Base-by-base conservation (phyloP, 1,140 invertebrate genomes). In the Pogonognathellus flavescens region DNA sequence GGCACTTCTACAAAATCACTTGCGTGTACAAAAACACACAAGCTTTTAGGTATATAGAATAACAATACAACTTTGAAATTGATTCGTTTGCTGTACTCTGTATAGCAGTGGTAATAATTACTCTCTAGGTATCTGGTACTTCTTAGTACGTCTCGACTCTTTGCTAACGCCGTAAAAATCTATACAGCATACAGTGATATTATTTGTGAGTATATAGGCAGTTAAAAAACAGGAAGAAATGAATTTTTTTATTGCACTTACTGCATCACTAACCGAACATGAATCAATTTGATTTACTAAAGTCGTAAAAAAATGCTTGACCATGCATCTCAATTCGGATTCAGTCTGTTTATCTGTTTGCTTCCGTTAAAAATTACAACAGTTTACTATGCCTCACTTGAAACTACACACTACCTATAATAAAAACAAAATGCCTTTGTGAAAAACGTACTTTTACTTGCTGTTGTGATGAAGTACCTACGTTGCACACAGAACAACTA, bases 241-340 rank as follows among this genome's bases (percentile, higher is more conserved):
- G 70, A 76, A 76, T 41, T 31, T 50, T 76, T 76, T 76, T 41
- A 50, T 76, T 16, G 41, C 25, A 11, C 16, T 76, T 76, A 50
- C 70, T 76, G 70, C 70, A 76, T 76, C 70, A 76, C 70, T 76
- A 14, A 8, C 70, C 70, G 14, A 76, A 76, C 70, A 50, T 76
- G n/a, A 57, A 50, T 50, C 31, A 76, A 76, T 76, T 76, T 31
- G 62, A 66, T 50, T 76, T n/a, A 49, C 66, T 72, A 49, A 16
- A n/a, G 16, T 76, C 70, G 70, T 76, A 49, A 76, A 76, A 70
- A 50, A 76, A 76, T 41, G n/a, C n/a, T 50, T 76, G 70, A 76
- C 70, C 70, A 76, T 41, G 31, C 31, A 41, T 76, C 70, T 31
- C 70, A 41, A 76, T 31, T 76, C 11, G 31, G 18, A 76, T 76